These are phyloP conservation scores for Druceiella hillmani DNA, from an alignment of 2,888 invertebrate genomes.

Conservation along the genomic window DNA sequence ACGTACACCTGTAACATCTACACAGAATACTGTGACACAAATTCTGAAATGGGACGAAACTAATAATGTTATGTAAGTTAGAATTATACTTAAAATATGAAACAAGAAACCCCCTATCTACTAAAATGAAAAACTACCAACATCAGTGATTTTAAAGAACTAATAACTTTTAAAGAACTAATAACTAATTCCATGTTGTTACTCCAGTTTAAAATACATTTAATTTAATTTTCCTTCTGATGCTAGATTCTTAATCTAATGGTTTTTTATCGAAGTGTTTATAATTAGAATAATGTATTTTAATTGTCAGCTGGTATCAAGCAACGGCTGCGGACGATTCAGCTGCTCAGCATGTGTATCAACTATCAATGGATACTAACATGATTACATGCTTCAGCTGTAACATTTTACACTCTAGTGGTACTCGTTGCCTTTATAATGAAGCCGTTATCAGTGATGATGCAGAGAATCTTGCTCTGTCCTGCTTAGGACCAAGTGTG, in stretches of 20 bases:
- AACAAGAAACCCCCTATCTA: too few species aligned
- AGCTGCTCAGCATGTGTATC: conserved; percentile 75
- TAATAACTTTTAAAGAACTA: too few species aligned
- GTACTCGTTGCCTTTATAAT: conserved; percentile 60
- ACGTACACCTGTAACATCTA: conserved; percentile 34
- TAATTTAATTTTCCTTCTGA: too few species aligned
- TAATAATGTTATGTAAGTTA: conserved; percentile 60
- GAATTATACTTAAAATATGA: too few species aligned
- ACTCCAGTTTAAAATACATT: too few species aligned
- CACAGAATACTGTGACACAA: conserved; percentile 59
- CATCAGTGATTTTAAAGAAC: too few species aligned
- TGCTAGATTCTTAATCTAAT: too few species aligned
- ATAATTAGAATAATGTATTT: conserved; percentile 5
- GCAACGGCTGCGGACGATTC: conserved; percentile 73
- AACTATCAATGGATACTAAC: conserved; percentile 52
- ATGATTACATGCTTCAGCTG: conserved; percentile 73
- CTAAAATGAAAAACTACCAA: too few species aligned
- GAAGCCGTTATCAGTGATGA: conserved; percentile 62
- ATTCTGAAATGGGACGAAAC: conserved; percentile 67
- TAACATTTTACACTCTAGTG: conserved; percentile 46
- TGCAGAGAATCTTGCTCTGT: conserved; percentile 63
- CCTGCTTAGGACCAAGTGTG: conserved; percentile 79
- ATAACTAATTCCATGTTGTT: too few species aligned
- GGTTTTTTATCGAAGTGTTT: not conserved
- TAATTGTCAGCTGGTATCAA: conserved; percentile 68